Percentiles rank a stretch among this genome's conserved stretches.
Evolutionary conservation across 2,888 invertebrate species (phyloP).

Genomic region (Hyposoter didymator): DNA sequence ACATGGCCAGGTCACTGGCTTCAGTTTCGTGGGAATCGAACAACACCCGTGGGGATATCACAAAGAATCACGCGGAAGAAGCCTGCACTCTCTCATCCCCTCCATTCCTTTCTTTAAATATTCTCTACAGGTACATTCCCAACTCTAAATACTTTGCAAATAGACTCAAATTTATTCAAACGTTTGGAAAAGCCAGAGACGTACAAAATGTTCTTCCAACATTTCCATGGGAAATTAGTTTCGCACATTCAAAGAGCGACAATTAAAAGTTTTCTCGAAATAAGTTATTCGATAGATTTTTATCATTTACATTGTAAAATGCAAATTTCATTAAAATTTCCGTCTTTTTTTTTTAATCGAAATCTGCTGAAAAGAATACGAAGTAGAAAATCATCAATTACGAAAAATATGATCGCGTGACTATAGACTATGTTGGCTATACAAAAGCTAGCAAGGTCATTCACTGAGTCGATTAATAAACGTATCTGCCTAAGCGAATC

Average conservation of each 20-base stretch:
- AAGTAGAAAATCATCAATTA: not conserved
- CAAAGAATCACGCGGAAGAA: conserved; percentile 63
- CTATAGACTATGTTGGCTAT: not conserved
- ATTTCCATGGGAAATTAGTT: too few species aligned
- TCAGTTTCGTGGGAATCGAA: conserved; percentile 63
- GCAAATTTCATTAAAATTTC: not conserved
- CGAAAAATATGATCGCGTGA: not conserved
- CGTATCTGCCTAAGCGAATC: not conserved
- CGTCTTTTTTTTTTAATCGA: not conserved
- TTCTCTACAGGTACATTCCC: conserved; percentile 12
- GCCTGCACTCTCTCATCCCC: conserved; percentile 49
- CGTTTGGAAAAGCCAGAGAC: not conserved
- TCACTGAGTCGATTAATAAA: not conserved
- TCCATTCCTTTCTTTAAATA: not conserved
- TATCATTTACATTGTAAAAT: not conserved
- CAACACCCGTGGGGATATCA: conserved; percentile 56
- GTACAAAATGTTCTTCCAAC: not conserved
- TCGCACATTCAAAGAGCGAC: too few species aligned
- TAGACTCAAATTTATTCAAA: not conserved
- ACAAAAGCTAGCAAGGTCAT: not conserved
- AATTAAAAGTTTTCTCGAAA: too few species aligned
- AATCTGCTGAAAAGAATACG: not conserved
- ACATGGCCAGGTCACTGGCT: conserved; percentile 77
- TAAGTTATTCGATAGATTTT: not conserved
- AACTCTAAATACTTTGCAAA: not conserved